Evolutionary conservation across 2,888 invertebrate species (phyloP).

Genomic region (Trichopria drosophilae): DNA sequence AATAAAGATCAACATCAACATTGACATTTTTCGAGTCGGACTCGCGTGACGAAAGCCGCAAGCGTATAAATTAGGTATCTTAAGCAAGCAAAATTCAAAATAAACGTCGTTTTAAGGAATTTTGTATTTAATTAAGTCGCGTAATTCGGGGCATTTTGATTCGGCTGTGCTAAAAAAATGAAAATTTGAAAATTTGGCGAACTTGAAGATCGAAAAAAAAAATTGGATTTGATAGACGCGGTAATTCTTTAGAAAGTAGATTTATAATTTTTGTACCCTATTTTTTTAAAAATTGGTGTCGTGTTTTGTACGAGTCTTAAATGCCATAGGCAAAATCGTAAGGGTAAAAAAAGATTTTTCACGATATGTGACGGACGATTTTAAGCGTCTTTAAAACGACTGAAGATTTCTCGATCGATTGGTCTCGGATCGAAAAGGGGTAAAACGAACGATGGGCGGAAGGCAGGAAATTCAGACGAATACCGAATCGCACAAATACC

Average conservation of each 20-base stretch:
- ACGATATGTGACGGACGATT: too few species aligned
- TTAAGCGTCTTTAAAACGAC: too few species aligned
- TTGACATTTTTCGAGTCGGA: too few species aligned
- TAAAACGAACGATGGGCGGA: constrained; percentile 24
- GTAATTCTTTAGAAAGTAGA: constrained; percentile 49
- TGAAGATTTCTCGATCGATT: too few species aligned
- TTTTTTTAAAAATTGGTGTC: constrained; percentile 54
- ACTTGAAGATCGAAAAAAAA: constrained; percentile 16
- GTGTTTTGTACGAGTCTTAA: constrained; percentile 32
- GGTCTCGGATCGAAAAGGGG: constrained; percentile 43
- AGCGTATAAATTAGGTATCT: too few species aligned
- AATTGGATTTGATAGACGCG: constrained; percentile 46
- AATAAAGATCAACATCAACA: too few species aligned
- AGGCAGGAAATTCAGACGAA: constrained; percentile 4
- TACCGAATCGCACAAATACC: constrained; percentile 4
- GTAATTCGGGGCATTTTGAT: constrained; percentile 55
- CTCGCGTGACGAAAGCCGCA: too few species aligned
- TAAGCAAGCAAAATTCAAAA: too few species aligned
- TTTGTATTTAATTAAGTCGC: too few species aligned
- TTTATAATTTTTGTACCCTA: constrained; percentile 58
- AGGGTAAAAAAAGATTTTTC: constrained; percentile 18
- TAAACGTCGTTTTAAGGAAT: too few species aligned
- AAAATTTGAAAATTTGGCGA: constrained; percentile 16
- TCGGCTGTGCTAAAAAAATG: constrained; percentile 57
- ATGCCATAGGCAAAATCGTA: constrained; percentile 24